Base-by-base conservation (phyloP, 2,113 vertebrate species). In the Pseudonaja textilis region DNA sequence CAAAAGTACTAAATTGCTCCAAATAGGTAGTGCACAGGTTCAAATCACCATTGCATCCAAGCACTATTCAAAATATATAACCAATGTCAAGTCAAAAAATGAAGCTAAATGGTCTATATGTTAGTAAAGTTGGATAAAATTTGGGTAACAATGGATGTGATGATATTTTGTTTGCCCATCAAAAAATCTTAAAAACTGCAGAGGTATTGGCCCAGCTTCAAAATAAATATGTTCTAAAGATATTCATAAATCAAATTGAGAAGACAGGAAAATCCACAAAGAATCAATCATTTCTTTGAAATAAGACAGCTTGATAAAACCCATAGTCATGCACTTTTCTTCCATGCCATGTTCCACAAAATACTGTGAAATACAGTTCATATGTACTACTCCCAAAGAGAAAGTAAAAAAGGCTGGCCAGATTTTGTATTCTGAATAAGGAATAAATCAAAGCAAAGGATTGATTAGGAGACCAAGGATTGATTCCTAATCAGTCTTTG, bases 361-460 rank as follows among this genome's bases (percentile, higher is more conserved):
- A 95, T 87, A 94, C 87, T 91, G 56, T 94, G 87, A 59, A 1
- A 0, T 74, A 69, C 10, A 92, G 94, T 90, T 92, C 88, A 94
- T 55, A 96, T 93, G 26, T 54, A 91, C 91, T 95, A 59, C 57
- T 96, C 93, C 91, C 95, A 92, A 93, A 96, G 90, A 90, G 88
- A 91, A 92, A 57, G 42, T 69, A 18, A 88, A 2, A 26, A 26
- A 12, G 85, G 39, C 11, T 87, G 39, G 50, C 14, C 29, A 88
- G 16, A 54, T 55, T 88, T 55, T 87, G 3, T 50, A 47, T 29
- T 87, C 45, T 87, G 25, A 87, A 87, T 6, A 52, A 26, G 25
- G 11, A 52, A 87, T 29, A 50, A 87, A 26, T 50, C 47, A 87
- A 26, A 50, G 85, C 47, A 87, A 47, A 87, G 4, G 26, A 47